These are phyloP conservation scores for Plestiodon gilberti DNA, from an alignment of 2,113 vertebrate genomes.

Conservation along the genomic window DNA sequence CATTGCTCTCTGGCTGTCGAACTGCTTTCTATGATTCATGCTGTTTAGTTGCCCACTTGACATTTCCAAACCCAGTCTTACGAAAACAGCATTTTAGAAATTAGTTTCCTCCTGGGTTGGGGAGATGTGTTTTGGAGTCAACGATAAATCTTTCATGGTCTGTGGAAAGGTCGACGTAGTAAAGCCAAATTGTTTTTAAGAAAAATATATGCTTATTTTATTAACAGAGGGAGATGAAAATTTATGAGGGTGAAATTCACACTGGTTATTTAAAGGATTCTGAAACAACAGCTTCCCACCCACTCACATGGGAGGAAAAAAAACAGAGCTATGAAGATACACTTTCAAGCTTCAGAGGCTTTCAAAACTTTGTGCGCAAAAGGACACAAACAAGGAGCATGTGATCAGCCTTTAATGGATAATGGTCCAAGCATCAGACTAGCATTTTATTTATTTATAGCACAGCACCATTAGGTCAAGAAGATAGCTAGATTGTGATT, in stretches of 20 bases:
- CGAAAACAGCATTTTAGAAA: conserved; percentile 25
- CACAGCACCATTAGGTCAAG: not conserved
- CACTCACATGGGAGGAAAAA: conserved; percentile 49
- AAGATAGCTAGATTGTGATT: not conserved
- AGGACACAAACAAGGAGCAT: conserved; percentile 51
- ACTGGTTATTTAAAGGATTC: conserved; percentile 63
- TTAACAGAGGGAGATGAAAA: conserved; percentile 57
- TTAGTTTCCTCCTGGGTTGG: conserved; percentile 47
- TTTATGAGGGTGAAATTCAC: conserved; percentile 67
- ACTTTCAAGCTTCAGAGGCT: conserved; percentile 52
- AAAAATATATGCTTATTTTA: conserved; percentile 67
- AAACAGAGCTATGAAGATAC: conserved; percentile 48
- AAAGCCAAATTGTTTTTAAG: conserved; percentile 63
- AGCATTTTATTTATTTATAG: not conserved
- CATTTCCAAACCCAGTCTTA: conserved; percentile 55
- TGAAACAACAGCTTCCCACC: conserved; percentile 68
- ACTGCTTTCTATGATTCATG: conserved; percentile 50
- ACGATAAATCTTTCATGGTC: conserved; percentile 52
- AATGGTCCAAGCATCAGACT: not conserved
- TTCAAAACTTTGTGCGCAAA: conserved; percentile 54
- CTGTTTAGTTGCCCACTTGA: conserved; percentile 47
- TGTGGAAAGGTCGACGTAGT: conserved; percentile 62
- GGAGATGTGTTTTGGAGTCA: conserved; percentile 58
- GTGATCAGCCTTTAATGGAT: conserved; percentile 4
- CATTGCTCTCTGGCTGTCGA: conserved; percentile 52